phyloP scores from a whole-genome alignment of 2,113 vertebrate species.

The Chrysemys picta region DNA sequence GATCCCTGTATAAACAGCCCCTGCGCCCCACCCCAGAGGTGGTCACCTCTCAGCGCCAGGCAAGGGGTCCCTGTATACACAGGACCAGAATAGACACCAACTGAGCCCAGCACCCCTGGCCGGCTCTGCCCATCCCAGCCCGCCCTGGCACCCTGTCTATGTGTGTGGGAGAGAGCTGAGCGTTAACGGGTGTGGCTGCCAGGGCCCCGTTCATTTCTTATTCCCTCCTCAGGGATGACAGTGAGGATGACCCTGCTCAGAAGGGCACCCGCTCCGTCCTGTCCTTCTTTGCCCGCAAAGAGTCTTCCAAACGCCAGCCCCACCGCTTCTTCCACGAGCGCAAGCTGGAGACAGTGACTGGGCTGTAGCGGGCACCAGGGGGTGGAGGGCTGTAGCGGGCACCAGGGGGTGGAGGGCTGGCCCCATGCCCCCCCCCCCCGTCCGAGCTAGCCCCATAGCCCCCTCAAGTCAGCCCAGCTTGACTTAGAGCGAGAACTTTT shows the following conservation, averaged over 20 bases:
- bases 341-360: conserved; percentile 78
- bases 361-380: conserved; percentile 39
- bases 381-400: conserved; percentile 10
- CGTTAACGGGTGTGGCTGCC: too few species aligned
- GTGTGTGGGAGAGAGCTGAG: not conserved
- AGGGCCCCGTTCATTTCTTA: not conserved
- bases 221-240: conserved; percentile 82
- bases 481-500: not conserved
- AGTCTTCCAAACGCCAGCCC: conserved; percentile 46
- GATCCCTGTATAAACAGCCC: too few species aligned
- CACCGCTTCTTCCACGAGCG: conserved; percentile 90
- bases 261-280: conserved; percentile 80
- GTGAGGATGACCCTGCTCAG: conserved; percentile 70
- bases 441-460: too few species aligned
- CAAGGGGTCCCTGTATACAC: not conserved
- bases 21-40: not conserved
- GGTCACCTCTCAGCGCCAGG: rapidly evolving
- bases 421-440: not conserved
- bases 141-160: not conserved
- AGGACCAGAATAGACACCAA: too few species aligned
- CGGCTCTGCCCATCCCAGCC: not conserved
- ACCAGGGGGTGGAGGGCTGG: not conserved
- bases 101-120: not conserved
- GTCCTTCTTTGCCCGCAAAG: conserved; percentile 77
- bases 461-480: not conserved